Conservation (phyloP, 2,888 invertebrate genomes). For the Drosophila sordidapex region DNA sequence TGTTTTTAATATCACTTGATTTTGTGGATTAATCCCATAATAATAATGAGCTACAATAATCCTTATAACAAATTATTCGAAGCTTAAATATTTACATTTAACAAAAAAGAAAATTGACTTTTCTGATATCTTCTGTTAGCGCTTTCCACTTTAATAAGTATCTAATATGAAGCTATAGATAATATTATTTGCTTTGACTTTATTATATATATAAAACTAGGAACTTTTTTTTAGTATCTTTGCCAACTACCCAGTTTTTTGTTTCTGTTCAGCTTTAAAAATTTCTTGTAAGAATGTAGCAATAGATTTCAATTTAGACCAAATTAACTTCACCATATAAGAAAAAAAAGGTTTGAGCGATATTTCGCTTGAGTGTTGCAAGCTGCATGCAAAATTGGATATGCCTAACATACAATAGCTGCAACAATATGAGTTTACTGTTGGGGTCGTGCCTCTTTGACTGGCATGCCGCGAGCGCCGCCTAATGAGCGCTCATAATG, state of each 20-base stretch:
- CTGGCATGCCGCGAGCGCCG: conserved; percentile 72
- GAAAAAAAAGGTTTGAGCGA: not conserved
- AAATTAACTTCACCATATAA: not conserved
- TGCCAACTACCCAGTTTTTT: not conserved
- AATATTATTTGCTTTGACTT: not conserved
- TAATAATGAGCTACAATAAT: not conserved
- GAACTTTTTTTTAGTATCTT: not conserved
- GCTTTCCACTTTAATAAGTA: not conserved
- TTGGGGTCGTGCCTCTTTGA: conserved; percentile 62
- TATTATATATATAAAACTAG: not conserved
- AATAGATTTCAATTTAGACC: not conserved
- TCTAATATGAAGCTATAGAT: not conserved
- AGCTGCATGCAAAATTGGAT: conserved; percentile 27
- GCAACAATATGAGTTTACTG: conserved; percentile 38
- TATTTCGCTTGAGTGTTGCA: conserved; percentile 13
- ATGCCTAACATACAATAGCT: conserved; percentile 16
- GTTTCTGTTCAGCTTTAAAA: too few relatives aligned
- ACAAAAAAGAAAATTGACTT: not conserved
- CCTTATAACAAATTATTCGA: not conserved
- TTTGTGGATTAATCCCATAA: not conserved
- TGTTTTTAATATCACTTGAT: not conserved
- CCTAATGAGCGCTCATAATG: conserved; percentile 80
- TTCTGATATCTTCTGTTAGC: not conserved
- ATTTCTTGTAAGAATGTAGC: not conserved
- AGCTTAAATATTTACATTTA: not conserved